Conservation (phyloP, 2,113 vertebrate species). For the Etheostoma spectabile region DNA sequence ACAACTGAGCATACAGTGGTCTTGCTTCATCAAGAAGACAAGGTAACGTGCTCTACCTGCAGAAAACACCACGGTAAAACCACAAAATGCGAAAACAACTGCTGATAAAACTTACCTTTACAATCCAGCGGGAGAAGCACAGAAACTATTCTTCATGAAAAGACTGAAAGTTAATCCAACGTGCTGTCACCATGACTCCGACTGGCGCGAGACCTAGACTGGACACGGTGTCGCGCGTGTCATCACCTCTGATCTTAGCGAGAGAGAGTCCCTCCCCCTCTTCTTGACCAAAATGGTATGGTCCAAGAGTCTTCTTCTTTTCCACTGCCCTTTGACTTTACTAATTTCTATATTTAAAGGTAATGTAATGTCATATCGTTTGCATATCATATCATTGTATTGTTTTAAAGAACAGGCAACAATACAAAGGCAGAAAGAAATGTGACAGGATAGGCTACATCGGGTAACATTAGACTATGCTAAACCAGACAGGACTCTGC, state of each 20-base stretch:
- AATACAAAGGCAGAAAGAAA: background rate
- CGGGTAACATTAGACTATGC: too few species aligned
- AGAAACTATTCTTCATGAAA: conserved; percentile 15
- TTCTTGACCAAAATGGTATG: conserved; percentile 42
- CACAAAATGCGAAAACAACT: too few species aligned
- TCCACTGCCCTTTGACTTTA: background rate
- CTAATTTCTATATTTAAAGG: background rate
- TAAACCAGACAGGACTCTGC: too few species aligned
- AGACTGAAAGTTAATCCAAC: background rate
- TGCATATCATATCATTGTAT: background rate
- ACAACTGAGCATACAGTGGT: conserved; percentile 8
- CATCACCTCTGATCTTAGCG: conserved; percentile 71
- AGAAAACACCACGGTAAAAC: background rate
- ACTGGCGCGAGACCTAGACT: conserved; percentile 23
- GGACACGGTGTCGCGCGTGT: conserved; percentile 60
- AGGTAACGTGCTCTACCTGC: conserved; percentile 9
- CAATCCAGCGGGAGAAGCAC: background rate
- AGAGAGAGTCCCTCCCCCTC: conserved; percentile 37
- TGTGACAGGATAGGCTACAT: background rate
- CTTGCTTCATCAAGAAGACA: background rate
- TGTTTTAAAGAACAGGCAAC: background rate
- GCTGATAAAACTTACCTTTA: conserved; percentile 46
- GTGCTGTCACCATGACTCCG: conserved; percentile 55
- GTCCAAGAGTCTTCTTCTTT: conserved; percentile 12
- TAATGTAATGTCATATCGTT: background rate